A percentile compares a stretch with the other conserved stretches of the same genome.
Conservation (phyloP, 2,888 invertebrate genomes). For the Bombylius discolor region DNA sequence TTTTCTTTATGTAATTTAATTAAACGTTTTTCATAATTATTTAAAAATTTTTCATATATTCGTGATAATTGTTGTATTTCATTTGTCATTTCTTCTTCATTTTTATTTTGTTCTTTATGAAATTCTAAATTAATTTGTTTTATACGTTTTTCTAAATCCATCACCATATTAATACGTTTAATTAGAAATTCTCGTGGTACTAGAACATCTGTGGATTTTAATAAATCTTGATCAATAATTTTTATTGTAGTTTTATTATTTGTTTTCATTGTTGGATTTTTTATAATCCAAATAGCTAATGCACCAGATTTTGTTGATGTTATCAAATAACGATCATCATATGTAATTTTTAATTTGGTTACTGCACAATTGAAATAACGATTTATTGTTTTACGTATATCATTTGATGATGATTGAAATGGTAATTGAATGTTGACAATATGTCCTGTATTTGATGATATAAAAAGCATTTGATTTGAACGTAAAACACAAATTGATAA, state of each 20-base stretch:
- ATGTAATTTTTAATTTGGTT: slow-evolving; percentile 53
- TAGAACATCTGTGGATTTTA: slow-evolving; percentile 67
- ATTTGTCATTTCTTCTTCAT: slow-evolving; percentile 41
- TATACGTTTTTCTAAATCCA: slow-evolving; percentile 48
- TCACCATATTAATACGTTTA: slow-evolving; percentile 60
- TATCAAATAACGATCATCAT: slow-evolving; percentile 63
- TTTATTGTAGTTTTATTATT: slow-evolving; percentile 51
- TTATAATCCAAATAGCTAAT: slow-evolving; percentile 71
- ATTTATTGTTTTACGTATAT: slow-evolving; percentile 27
- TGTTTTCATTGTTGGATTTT: too few species aligned
- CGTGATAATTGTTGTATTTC: not conserved
- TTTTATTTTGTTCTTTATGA: slow-evolving; percentile 70
- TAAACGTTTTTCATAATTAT: not conserved
- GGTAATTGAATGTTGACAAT: slow-evolving; percentile 61
- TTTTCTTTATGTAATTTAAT: not conserved
- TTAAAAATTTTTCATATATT: not conserved
- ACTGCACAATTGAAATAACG: slow-evolving; percentile 42
- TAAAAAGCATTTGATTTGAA: slow-evolving; percentile 69
- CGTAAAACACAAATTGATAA: slow-evolving; percentile 51
- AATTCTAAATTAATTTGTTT: slow-evolving; percentile 80
- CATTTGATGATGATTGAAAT: slow-evolving; percentile 33
- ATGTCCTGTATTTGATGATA: slow-evolving; percentile 60
- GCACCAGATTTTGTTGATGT: slow-evolving; percentile 66
- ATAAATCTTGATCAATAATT: slow-evolving; percentile 40
- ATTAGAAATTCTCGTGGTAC: slow-evolving; percentile 65